phyloP scores from a whole-genome alignment of 2,797 vertebrate species.

The Myotis planiceps region DNA sequence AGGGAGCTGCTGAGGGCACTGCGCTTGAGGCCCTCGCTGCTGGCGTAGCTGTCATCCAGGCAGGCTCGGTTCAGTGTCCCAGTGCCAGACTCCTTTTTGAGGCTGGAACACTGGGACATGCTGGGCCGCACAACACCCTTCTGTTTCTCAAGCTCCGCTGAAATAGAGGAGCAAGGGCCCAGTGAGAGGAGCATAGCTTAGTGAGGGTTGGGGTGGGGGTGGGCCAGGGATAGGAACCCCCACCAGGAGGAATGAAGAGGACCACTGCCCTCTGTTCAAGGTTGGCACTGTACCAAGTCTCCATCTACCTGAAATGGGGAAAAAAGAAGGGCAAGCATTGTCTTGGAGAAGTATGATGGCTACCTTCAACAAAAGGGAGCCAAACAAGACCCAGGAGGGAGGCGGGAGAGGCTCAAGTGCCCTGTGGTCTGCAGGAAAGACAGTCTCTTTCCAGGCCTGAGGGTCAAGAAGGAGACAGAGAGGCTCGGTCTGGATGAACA shows the following conservation, averaged over 20 bases:
- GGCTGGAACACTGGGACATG: constrained; percentile 93
- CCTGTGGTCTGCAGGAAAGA: not conserved
- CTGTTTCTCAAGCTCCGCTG: constrained; percentile 98
- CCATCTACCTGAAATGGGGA: not conserved
- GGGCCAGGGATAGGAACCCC: not conserved
- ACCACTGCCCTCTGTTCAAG: not conserved
- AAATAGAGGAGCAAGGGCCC: not conserved
- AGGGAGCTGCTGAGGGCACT: constrained; percentile 98
- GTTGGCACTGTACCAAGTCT: not conserved
- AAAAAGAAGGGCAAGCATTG: not conserved
- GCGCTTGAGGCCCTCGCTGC: constrained; percentile 94
- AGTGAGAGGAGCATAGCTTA: not conserved
- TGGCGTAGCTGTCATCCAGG: constrained; percentile 96
- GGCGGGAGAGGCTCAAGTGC: not conserved
- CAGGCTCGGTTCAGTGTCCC: constrained; percentile 93
- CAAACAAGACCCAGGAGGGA: not conserved
- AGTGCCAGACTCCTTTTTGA: constrained; percentile 95
- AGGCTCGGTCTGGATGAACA: not conserved
- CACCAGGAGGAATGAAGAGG: not conserved
- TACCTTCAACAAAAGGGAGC: not conserved
- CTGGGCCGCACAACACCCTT: constrained; percentile 95
- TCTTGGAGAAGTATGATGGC: not conserved
- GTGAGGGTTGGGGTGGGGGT: fast-evolving
- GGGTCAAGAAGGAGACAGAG: not conserved
- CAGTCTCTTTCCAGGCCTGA: not conserved